Conservation (phyloP, 1,140 invertebrate genomes). For the Macrobrachium nipponense region DNA sequence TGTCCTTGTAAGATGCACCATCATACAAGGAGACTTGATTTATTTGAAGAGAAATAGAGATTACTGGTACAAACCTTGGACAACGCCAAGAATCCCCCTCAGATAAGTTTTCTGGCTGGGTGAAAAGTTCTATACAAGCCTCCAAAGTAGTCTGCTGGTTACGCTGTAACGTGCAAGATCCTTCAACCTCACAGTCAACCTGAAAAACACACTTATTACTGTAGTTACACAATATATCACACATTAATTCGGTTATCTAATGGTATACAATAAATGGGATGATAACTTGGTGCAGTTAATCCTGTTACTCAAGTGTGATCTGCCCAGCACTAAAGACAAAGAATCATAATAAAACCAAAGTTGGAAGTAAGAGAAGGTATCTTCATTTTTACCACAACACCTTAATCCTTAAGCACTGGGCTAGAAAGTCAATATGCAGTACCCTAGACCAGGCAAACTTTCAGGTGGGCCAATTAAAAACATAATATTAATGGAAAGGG, state of each 20-base stretch:
- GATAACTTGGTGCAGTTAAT: too few species aligned
- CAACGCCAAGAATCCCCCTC: conserved; percentile 72
- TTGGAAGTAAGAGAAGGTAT: too few species aligned
- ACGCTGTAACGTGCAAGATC: conserved; percentile 37
- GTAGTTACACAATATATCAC: too few species aligned
- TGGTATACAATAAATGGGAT: not conserved
- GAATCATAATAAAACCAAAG: too few species aligned
- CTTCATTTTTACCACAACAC: too few species aligned
- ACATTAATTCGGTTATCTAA: not conserved
- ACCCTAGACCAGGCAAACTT: too few species aligned
- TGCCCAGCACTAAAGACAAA: too few species aligned
- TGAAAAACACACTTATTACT: not conserved
- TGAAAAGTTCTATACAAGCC: conserved; percentile 72
- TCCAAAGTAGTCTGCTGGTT: conserved; percentile 68
- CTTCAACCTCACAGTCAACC: conserved; percentile 61
- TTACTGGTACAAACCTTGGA: conserved; percentile 49
- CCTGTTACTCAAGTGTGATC: too few species aligned
- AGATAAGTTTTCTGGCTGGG: conserved; percentile 72
- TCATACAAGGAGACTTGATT: not conserved
- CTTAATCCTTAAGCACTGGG: too few species aligned
- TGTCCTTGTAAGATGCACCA: not conserved
- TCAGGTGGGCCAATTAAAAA: too few species aligned
- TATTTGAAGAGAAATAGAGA: not conserved
- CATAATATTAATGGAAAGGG: too few species aligned
- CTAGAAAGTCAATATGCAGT: too few species aligned